Percentiles rank a stretch among this genome's conserved stretches.
Evolutionary conservation across 2,888 invertebrate species (phyloP).

Genomic region (Syrphus vitripennis): DNA sequence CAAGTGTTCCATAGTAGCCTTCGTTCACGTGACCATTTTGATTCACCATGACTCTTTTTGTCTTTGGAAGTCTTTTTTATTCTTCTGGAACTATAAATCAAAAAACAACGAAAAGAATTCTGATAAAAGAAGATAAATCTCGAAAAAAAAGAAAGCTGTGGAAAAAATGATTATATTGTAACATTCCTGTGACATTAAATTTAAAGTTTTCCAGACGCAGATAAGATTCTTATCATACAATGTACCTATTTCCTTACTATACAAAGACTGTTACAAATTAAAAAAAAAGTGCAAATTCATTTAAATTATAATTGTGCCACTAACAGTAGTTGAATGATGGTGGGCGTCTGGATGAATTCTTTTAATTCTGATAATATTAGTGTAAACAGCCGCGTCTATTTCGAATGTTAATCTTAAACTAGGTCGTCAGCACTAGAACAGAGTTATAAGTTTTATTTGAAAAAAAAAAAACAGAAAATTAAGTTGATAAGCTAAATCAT

Average conservation of each 20-base stretch:
- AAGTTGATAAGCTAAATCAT: neutral
- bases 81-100: neutral
- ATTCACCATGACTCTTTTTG: constrained; percentile 23
- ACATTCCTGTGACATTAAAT: no score
- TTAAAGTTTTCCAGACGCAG: neutral
- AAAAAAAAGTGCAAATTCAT: neutral
- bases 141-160: neutral
- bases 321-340: neutral
- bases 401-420: neutral
- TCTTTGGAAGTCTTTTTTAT: no score
- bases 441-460: neutral
- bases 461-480: neutral
- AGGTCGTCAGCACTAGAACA: neutral
- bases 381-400: constrained; percentile 11
- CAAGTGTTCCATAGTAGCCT: constrained; percentile 74
- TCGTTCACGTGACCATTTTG: constrained; percentile 74
- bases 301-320: neutral
- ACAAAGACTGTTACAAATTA: neutral
- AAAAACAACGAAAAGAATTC: neutral
- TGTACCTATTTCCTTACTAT: neutral
- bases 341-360: neutral
- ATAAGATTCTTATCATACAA: constrained; percentile 9
- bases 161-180: no score
- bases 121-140: neutral
- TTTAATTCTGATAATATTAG: neutral